Evolutionary conservation across 2,797 vertebrate genomes (phyloP).

Genomic region (Micromesistius poutassou): DNA sequence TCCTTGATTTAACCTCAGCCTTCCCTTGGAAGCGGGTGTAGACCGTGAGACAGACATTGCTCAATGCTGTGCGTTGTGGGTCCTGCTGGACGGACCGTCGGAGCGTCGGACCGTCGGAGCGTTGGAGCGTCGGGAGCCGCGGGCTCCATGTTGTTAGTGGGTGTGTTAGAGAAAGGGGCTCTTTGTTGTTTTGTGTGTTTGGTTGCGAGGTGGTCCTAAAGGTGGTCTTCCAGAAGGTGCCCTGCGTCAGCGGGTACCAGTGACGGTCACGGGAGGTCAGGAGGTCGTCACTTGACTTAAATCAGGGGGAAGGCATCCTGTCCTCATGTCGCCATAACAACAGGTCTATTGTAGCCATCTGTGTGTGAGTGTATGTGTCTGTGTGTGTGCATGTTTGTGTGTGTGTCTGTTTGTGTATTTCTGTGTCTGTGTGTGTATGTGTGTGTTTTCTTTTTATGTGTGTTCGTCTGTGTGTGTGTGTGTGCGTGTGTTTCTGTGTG

Average conservation of each 20-base stretch:
- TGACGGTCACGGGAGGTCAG: not conserved
- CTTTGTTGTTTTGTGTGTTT: not conserved
- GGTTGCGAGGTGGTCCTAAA: not conserved
- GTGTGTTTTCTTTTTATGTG: too few relatives aligned
- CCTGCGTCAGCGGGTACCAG: not conserved
- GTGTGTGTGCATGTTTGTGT: not conserved
- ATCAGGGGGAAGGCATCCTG: not conserved
- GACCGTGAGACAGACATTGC: too few relatives aligned
- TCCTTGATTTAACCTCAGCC: not conserved
- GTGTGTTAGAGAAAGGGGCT: too few relatives aligned
- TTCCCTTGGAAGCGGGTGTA: too few relatives aligned
- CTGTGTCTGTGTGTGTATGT: too few relatives aligned
- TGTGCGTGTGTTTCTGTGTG: too few relatives aligned
- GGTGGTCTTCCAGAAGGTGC: not conserved
- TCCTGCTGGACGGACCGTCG: too few relatives aligned
- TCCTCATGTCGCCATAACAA: not conserved
- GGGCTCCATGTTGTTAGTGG: too few relatives aligned
- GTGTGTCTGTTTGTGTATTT: not conserved
- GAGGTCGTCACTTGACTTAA: not conserved
- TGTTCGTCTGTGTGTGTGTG: too few relatives aligned
- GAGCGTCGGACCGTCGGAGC: too few relatives aligned
- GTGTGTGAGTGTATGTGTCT: not conserved
- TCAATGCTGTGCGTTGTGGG: too few relatives aligned
- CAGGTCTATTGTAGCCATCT: not conserved
- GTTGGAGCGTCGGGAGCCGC: too few relatives aligned